These are phyloP conservation scores for Plodia interpunctella DNA, from an alignment of 1,140 invertebrate species.

Conservation along the genomic window DNA sequence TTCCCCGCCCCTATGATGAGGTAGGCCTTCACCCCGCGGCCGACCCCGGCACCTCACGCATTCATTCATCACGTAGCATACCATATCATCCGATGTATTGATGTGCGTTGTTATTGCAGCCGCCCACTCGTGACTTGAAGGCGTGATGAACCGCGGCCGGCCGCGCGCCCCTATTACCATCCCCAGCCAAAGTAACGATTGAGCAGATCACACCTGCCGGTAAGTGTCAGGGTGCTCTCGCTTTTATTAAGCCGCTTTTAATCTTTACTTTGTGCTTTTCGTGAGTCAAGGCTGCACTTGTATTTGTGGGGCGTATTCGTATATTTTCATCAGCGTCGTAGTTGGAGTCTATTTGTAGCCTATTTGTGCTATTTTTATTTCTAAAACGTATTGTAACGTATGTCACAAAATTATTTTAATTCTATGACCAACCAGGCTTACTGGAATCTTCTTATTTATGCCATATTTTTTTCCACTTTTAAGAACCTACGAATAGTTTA, in stretches of 20 bases:
- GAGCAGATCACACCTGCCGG: constrained; percentile 68
- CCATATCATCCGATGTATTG: constrained; percentile 62
- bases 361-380: constrained; percentile 8
- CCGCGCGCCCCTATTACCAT: constrained; percentile 53
- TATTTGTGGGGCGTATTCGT: not conserved
- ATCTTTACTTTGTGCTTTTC: constrained; percentile 75
- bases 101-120: constrained; percentile 73
- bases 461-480: constrained; percentile 32
- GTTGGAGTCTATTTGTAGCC: constrained; percentile 4
- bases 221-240: constrained; percentile 75
- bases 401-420: not conserved
- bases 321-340: constrained; percentile 12
- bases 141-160: constrained; percentile 69
- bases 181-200: constrained; percentile 72
- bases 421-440: not conserved
- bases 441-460: constrained; percentile 6
- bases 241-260: constrained; percentile 69
- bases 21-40: constrained; percentile 44
- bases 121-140: constrained; percentile 59
- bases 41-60: constrained; percentile 68
- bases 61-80: constrained; percentile 66
- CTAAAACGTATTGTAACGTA: not conserved
- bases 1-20: constrained; percentile 80
- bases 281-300: constrained; percentile 35
- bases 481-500: constrained; percentile 83